Percentiles rank a stretch among this genome's conserved stretches.
phyloP scores from a whole-genome alignment of 1,140 invertebrate species.

The Pseudoatta argentina region DNA sequence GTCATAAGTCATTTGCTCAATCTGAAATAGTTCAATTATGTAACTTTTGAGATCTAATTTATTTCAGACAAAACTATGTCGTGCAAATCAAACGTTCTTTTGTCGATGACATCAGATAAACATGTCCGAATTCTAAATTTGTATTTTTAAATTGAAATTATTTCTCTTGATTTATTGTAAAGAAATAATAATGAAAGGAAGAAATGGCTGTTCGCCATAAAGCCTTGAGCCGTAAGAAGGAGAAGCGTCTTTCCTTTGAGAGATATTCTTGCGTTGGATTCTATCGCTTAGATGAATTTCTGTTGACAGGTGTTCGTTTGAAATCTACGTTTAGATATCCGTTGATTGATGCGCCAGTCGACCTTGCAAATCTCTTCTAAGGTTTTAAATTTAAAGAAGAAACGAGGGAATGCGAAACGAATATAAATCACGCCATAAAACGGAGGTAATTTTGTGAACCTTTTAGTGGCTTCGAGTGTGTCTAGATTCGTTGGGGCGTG shows the following conservation, averaged over 20 bases:
- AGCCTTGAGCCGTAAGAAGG: neutral
- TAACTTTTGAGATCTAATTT: neutral
- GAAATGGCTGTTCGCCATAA: neutral
- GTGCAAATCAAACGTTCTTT: neutral
- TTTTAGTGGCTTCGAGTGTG: slow-evolving; percentile 39
- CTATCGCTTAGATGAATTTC: slow-evolving; percentile 1
- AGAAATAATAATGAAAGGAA: neutral
- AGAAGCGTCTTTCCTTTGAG: neutral
- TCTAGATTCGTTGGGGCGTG: slow-evolving; percentile 10
- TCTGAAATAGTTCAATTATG: neutral
- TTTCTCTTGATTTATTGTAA: neutral
- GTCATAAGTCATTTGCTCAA: neutral
- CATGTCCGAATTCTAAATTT: neutral
- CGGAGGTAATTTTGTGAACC: slow-evolving; percentile 42
- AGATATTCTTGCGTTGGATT: neutral
- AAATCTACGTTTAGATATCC: neutral
- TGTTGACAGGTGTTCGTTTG: slow-evolving; percentile 2
- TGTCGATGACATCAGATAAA: neutral
- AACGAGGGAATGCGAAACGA: slow-evolving; percentile 39
- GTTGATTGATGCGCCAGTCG: slow-evolving; percentile 2
- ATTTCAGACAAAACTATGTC: neutral
- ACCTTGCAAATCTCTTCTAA: slow-evolving; percentile 17
- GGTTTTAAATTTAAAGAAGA: slow-evolving; percentile 25
- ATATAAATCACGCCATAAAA: slow-evolving; percentile 57
- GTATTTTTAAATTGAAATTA: slow-evolving; percentile 1